Base-by-base conservation (phyloP, 2,113 vertebrate genomes). In the Eolophus roseicapilla region DNA sequence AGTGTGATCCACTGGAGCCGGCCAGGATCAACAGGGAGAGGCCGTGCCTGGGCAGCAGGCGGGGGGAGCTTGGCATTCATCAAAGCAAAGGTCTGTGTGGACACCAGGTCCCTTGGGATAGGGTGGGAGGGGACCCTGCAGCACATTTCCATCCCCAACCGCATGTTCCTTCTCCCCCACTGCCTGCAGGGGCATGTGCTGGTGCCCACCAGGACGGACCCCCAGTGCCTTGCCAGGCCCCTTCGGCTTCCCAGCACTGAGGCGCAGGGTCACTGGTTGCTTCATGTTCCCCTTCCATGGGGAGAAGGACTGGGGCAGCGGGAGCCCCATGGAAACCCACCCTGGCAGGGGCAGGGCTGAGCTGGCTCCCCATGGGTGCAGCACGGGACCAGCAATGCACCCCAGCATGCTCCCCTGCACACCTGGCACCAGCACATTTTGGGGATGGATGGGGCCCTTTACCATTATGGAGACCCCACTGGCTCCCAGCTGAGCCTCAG, bases 61-160 rank as follows among this genome's bases (percentile, higher is more conserved):
- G 4, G 23, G 39, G 33, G 37, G 67, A 2, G 3, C n/a, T 47
- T 16, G 31, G 47, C 33, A 6, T 2, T 13, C 91, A 65, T 63
- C 69, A 52, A 41, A 81, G 60, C 55, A 59, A 76, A 69, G 39
- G 39, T 17, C 25, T 43, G 31, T 8, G 53, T 10, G 41, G 47
- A 31, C 29, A 31, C 31, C 49, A 49, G 21, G 7, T 33, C 60
- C 50, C 50, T 17, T 28, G 44, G 53, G 31, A 37, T 7, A 12
- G 24, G 57, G 8, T 0, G 0, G n/a, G 27, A 71, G 27, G 39
- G 35, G 11, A 41, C 31, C 35, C 62, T 1, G 12, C n/a, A 17
- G n/a, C 9, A 9, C 49, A 25, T 60, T 71, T 65, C 64, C 21
- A 19, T 24, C 24, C 60, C 10, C 0, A 2, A 6, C 15, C 0